A percentile compares a stretch with the other conserved stretches of the same genome.
Evolutionary conservation across 2,113 vertebrate species (phyloP).

Genomic region (Cisticola juncidis): DNA sequence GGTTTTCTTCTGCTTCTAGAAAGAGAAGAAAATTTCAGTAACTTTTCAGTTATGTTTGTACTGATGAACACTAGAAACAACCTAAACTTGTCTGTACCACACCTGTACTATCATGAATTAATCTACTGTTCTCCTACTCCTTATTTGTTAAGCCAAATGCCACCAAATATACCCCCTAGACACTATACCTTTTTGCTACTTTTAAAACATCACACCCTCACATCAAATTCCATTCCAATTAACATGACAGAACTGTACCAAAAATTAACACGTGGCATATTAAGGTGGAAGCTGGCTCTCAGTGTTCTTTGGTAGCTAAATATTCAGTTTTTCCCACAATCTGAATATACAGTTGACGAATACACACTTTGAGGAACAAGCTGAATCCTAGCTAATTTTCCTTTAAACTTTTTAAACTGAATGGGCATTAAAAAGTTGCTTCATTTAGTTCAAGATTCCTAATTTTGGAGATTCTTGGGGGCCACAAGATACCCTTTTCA

Average conservation of each 20-base stretch:
- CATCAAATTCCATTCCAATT: neutral
- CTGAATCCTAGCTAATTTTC: neutral
- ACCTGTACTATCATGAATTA: neutral
- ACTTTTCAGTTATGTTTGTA: neutral
- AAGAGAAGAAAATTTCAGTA: neutral
- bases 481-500: neutral
- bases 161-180: neutral
- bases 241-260: neutral
- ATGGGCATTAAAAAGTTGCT: neutral
- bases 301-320: neutral
- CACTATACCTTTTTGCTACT: neutral
- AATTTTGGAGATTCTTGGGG: neutral
- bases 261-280: neutral
- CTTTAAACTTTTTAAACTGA: neutral
- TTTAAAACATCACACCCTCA: neutral
- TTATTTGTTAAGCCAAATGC: neutral
- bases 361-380: neutral
- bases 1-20: slow-evolving; percentile 78
- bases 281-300: neutral
- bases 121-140: neutral
- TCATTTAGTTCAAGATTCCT: neutral
- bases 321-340: neutral
- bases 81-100: neutral
- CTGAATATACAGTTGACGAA: neutral
- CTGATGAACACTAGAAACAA: neutral